Evolutionary conservation across 2,113 vertebrate genomes (phyloP).

Genomic region (Quiscalus mexicanus): DNA sequence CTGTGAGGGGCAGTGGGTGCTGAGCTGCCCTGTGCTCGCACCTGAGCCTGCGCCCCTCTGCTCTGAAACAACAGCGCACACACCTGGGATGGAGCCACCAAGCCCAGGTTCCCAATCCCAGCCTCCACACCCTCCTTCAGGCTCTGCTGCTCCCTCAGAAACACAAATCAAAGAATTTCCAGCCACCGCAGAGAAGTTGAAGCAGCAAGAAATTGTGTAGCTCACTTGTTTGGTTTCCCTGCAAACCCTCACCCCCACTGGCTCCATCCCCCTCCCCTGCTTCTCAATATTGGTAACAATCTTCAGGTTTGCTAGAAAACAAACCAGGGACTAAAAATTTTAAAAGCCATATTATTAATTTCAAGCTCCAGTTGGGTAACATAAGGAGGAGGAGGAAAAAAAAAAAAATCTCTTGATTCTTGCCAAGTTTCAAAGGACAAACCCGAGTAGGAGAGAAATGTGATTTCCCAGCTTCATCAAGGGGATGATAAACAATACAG

Average conservation of each 20-base stretch:
- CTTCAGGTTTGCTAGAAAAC: slow-evolving; percentile 52
- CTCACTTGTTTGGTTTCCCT: not conserved
- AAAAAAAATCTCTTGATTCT: not conserved
- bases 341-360: slow-evolving; percentile 6
- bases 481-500: slow-evolving; percentile 54
- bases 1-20: not conserved
- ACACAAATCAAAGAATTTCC: not conserved
- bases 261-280: not conserved
- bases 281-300: not conserved
- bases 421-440: slow-evolving; percentile 66
- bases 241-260: not conserved
- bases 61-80: not conserved
- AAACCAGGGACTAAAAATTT: slow-evolving; percentile 18
- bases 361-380: slow-evolving; percentile 39
- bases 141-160: not conserved
- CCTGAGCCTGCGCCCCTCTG: rapidly evolving
- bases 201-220: not conserved
- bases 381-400: slow-evolving; percentile 37
- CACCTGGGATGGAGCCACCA: not conserved
- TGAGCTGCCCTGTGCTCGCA: not conserved
- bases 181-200: not conserved
- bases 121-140: not conserved
- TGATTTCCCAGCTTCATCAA: slow-evolving; percentile 51
- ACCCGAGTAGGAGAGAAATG: slow-evolving; percentile 44
- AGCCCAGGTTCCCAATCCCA: not conserved